Percentiles rank a stretch among this genome's conserved stretches.
phyloP scores from a whole-genome alignment of 2,888 invertebrate genomes.

The Ypsolopha scabrella region DNA sequence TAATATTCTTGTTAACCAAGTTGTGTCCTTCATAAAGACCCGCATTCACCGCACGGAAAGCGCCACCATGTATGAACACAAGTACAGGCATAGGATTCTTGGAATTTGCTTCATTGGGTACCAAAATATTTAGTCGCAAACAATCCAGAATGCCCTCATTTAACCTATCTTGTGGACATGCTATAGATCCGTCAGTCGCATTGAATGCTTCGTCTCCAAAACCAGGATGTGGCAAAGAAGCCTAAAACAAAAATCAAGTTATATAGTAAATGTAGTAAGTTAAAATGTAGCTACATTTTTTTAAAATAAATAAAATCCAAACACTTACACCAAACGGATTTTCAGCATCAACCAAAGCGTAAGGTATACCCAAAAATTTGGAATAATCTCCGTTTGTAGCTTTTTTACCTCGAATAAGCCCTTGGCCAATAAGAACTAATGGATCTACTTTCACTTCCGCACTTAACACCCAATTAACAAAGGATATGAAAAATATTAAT shows the following conservation, averaged over 20 bases:
- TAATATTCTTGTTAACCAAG: conserved; percentile 41
- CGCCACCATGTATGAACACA: conserved; percentile 31
- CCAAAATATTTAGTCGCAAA: conserved; percentile 7
- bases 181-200: conserved; percentile 17
- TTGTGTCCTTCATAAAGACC: conserved; percentile 34
- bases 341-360: conserved; percentile 39
- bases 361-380: conserved; percentile 51
- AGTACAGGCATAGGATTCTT: conserved; percentile 6
- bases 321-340: conserved; percentile 59
- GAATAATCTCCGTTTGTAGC: conserved; percentile 49
- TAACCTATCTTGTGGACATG: conserved; percentile 6
- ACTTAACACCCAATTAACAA: conserved; percentile 8
- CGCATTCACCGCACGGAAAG: conserved; percentile 34
- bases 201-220: conserved; percentile 41
- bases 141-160: conserved; percentile 6
- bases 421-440: conserved; percentile 46
- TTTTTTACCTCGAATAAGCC: conserved; percentile 45
- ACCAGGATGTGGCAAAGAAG: conserved; percentile 25
- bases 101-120: conserved; percentile 5
- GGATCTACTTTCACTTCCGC: conserved; percentile 44
- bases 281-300: no score
- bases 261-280: neutral
- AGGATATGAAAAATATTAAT: no score
- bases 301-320: neutral
- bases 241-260: conserved; percentile 27